Base-by-base conservation (phyloP, 2,888 invertebrate genomes). In the Pseudococcus viburni region DNA sequence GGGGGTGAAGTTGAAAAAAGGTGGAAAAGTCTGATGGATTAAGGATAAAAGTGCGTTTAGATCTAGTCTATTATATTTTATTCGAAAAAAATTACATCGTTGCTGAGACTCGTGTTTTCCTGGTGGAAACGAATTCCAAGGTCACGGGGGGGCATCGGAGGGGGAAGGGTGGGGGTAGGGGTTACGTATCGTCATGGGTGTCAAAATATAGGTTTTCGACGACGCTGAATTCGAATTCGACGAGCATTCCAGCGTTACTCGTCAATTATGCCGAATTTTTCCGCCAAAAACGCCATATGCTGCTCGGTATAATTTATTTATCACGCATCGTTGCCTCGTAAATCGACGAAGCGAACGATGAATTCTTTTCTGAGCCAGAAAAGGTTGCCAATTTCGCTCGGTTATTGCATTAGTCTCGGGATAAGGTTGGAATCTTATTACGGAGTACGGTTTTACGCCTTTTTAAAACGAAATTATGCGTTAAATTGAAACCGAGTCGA, bases 401-500 rank as follows among this genome's bases (percentile, higher is more conserved):
- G 19, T 59, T 59, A 59, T 59, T 59, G 19, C 59, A 59, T 59
- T 59, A 59, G 59, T 59, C 59, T 59, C 59, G 19, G 59, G n/a
- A 19, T 59, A n/a, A 6, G 9, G 59, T 0, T 59, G 59, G 26
- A 19, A 59, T n/a, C 59, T 59, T 59, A 59, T 59, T 59, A 59
- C 59, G 59, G 17, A 59, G 19, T 59, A 59, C n/a, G 59, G 59
- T 59, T 59, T 59, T 59, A 59, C 59, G 59, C 59, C 59, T 19
- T 59, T 59, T 59, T 59, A 73, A 73, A 73, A 73, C 33, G 68
- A 73, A 73, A 73, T 73, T 73, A 73, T 33, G 68, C 68, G 26
- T 73, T 73, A 73, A 73, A 73, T 33, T 73, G 59, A 59, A 59
- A 59, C 59, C n/a, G 59, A 59, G 59, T 19, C 19, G 59, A n/a